Conservation (phyloP, 2,113 vertebrate species). For the Neotragus moschatus region DNA sequence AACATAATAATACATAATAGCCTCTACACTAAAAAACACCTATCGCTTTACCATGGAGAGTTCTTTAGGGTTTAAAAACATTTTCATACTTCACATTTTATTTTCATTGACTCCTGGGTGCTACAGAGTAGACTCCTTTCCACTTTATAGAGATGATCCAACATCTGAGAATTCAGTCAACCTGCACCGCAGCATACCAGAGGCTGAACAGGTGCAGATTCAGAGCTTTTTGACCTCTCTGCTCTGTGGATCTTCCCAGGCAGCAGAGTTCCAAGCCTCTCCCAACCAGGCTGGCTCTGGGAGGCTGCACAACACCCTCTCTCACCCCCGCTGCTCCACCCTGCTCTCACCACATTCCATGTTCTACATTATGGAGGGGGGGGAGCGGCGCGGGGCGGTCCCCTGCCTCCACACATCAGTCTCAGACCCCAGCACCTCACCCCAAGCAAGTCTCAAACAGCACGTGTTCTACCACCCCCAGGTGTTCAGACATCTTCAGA, state of each 20-base stretch:
- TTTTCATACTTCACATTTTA: not conserved
- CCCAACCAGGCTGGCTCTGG: not conserved
- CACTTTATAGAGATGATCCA: not conserved
- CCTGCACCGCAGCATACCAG: not conserved
- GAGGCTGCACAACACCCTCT: not conserved
- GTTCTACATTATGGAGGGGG: too few relatives aligned
- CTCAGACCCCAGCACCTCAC: not conserved
- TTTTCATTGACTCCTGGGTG: not conserved
- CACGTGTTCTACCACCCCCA: rapidly evolving
- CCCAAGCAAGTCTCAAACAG: not conserved
- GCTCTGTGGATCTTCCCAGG: not conserved
- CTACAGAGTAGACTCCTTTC: not conserved
- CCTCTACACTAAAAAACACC: not conserved
- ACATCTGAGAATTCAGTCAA: rapidly evolving
- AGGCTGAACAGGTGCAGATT: not conserved
- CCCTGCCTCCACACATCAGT: not conserved
- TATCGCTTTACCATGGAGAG: not conserved
- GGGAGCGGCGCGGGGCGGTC: rapidly evolving
- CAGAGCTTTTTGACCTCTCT: not conserved
- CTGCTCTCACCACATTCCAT: not conserved
- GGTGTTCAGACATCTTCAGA: rapidly evolving
- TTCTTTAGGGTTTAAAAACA: not conserved
- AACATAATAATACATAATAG: not conserved
- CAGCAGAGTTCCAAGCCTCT: not conserved
- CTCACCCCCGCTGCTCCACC: not conserved